phyloP scores from a whole-genome alignment of 2,888 invertebrate genomes.

The Dione vanillae region DNA sequence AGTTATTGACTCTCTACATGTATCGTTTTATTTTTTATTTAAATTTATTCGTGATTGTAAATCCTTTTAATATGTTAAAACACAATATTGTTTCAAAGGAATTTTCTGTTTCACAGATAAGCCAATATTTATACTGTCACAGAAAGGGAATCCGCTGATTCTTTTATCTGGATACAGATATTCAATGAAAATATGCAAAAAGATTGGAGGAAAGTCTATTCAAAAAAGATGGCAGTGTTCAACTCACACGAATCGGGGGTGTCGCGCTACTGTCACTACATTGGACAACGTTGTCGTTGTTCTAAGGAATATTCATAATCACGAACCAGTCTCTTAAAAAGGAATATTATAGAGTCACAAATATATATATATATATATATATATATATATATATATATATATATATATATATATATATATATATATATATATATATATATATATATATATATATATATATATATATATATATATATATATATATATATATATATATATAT shows the following conservation, averaged over 20 bases:
- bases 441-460: too few species aligned
- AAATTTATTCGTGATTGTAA: too few species aligned
- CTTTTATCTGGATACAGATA: constrained; percentile 51
- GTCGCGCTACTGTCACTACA: constrained; percentile 53
- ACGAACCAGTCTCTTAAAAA: constrained; percentile 42
- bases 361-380: too few species aligned
- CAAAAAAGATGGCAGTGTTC: constrained; percentile 57
- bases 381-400: too few species aligned
- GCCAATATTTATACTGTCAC: constrained; percentile 46
- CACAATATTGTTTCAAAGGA: neutral
- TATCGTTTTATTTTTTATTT: too few species aligned
- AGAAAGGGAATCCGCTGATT: constrained; percentile 50
- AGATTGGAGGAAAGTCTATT: constrained; percentile 18
- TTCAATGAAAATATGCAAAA: constrained; percentile 47
- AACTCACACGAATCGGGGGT: constrained; percentile 54
- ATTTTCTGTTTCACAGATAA: constrained; percentile 32
- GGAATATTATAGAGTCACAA: neutral
- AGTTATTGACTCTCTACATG: too few species aligned
- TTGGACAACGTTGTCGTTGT: constrained; percentile 52
- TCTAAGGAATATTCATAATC: constrained; percentile 50
- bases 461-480: too few species aligned
- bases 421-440: too few species aligned
- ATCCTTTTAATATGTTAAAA: too few species aligned
- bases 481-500: too few species aligned
- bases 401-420: too few species aligned